These are phyloP conservation scores for Spodoptera littoralis DNA, from an alignment of 2,888 invertebrate species.

Conservation along the genomic window DNA sequence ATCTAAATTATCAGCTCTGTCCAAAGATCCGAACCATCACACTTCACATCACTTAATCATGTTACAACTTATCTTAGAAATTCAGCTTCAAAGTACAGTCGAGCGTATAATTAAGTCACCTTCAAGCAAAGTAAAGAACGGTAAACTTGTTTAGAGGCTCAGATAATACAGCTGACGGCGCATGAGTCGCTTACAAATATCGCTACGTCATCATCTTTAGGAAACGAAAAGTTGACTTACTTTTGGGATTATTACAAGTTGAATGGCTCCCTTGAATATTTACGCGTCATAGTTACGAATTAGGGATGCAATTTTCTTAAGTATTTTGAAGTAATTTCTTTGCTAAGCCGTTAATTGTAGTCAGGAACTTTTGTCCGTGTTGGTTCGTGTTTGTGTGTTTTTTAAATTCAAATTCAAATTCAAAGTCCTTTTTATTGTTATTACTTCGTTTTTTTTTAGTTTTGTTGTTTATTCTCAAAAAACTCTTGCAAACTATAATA, in stretches of 20 bases:
- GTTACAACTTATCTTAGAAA: conserved; percentile 23
- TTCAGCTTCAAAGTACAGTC: conserved; percentile 51
- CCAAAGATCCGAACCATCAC: conserved; percentile 1
- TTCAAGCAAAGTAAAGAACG: conserved; percentile 37
- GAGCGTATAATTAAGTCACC: conserved; percentile 62
- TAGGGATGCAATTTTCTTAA: neutral
- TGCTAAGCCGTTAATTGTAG: too few relatives aligned
- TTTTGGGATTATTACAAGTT: conserved; percentile 7
- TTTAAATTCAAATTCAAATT: too few relatives aligned
- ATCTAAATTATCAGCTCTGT: neutral
- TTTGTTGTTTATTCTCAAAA: too few relatives aligned
- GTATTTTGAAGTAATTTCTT: too few relatives aligned
- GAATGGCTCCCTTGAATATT: neutral
- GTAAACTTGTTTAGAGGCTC: conserved; percentile 67
- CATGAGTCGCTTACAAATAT: conserved; percentile 58
- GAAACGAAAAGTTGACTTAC: conserved; percentile 5
- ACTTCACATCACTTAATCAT: conserved; percentile 14
- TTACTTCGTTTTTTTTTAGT: too few relatives aligned
- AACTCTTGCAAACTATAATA: too few relatives aligned
- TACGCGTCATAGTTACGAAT: neutral
- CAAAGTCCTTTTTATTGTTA: too few relatives aligned
- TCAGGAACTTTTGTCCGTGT: too few relatives aligned
- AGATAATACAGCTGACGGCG: conserved; percentile 63
- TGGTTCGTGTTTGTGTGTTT: too few relatives aligned
- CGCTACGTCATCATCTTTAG: conserved; percentile 55